phyloP scores from a whole-genome alignment of 2,113 vertebrate species.

The Cnemophilus loriae region DNA sequence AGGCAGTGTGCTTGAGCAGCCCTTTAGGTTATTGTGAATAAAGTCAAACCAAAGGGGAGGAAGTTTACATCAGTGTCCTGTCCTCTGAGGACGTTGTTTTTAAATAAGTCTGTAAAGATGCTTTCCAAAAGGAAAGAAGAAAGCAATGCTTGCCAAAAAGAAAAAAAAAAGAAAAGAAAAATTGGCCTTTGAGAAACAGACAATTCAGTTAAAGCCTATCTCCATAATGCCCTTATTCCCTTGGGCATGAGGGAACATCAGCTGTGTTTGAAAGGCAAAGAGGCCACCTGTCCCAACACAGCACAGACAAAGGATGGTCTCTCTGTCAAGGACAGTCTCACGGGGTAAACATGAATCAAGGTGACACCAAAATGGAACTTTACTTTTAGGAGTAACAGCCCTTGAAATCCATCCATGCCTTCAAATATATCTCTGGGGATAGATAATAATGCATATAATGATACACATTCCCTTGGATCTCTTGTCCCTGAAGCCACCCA shows the following conservation, averaged over 20 bases:
- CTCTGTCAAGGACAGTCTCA: neutral
- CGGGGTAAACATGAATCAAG: neutral
- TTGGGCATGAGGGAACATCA: neutral
- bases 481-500: neutral
- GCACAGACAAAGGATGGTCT: constrained; percentile 2
- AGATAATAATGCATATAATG: neutral
- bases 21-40: neutral
- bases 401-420: neutral
- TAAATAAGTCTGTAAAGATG: neutral
- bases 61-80: neutral
- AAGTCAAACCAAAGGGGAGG: neutral
- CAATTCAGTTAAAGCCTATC: constrained; percentile 3
- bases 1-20: neutral
- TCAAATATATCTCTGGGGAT: neutral
- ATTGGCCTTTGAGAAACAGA: neutral
- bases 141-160: neutral
- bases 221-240: constrained; percentile 17
- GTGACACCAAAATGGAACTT: neutral
- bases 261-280: neutral
- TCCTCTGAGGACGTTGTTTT: neutral
- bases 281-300: constrained; percentile 1
- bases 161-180: neutral
- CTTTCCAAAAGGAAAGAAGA: neutral
- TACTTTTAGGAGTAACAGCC: neutral
- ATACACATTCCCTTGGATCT: neutral